phyloP scores from a whole-genome alignment of 2,113 vertebrate species.

The Syrrhaptes paradoxus region DNA sequence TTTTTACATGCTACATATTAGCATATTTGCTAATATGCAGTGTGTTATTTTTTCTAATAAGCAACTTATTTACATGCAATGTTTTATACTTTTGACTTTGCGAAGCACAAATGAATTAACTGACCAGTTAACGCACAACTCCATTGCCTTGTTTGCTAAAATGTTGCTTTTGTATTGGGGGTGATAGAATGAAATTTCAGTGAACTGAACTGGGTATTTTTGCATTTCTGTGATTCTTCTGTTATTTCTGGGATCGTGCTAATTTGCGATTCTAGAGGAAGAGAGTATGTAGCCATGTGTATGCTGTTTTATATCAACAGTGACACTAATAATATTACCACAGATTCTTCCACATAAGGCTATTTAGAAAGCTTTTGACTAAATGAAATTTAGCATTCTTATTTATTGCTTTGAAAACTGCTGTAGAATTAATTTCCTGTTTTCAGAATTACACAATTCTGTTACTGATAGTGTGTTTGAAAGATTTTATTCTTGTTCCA shows the following conservation, averaged over 20 bases:
- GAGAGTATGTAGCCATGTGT: neutral
- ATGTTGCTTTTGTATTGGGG: neutral
- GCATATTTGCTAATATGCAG: neutral
- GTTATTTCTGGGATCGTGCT: neutral
- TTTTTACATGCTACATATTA: neutral
- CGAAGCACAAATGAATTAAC: neutral
- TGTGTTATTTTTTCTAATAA: neutral
- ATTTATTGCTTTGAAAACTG: conserved; percentile 24
- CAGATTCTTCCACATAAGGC: neutral
- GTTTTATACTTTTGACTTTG: neutral
- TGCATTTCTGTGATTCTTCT: neutral
- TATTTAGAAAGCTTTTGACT: conserved; percentile 7
- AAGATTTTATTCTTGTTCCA: neutral
- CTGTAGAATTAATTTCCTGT: neutral
- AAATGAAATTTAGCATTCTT: conserved; percentile 2
- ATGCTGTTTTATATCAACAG: conserved; percentile 5
- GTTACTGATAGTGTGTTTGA: neutral
- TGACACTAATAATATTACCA: conserved; percentile 14
- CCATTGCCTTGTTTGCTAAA: neutral
- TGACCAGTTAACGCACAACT: neutral
- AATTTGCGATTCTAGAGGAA: neutral
- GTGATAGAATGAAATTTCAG: neutral
- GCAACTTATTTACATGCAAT: neutral
- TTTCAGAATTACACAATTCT: neutral
- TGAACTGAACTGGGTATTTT: neutral